Conservation (phyloP, 2,113 vertebrate genomes). For the Spilogale gracilis region DNA sequence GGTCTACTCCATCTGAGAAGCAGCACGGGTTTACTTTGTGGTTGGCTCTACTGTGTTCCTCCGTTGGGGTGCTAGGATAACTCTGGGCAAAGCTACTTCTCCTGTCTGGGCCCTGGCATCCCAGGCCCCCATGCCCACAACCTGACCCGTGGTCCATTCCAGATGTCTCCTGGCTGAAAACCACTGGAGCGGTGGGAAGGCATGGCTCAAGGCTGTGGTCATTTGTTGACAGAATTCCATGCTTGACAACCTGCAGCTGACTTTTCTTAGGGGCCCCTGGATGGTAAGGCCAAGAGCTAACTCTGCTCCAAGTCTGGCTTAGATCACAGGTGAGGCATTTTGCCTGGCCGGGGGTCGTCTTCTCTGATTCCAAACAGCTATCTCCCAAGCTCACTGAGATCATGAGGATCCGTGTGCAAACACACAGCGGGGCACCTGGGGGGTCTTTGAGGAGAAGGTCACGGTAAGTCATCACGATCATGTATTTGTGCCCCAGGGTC, state of each 20-base stretch:
- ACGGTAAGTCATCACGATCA: rapidly evolving
- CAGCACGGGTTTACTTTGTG: rapidly evolving
- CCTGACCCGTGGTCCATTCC: background rate
- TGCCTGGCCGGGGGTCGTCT: background rate
- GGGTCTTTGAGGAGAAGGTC: background rate
- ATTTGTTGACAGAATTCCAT: rapidly evolving
- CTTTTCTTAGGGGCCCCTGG: background rate
- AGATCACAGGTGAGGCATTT: background rate
- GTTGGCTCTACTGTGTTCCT: background rate
- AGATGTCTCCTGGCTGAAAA: background rate
- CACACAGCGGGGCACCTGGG: rapidly evolving
- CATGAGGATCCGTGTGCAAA: background rate
- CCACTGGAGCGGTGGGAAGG: background rate
- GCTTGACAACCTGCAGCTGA: rapidly evolving
- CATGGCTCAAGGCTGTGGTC: background rate
- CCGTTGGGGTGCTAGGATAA: too few relatives aligned
- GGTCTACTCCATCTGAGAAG: too few relatives aligned
- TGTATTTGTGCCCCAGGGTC: background rate
- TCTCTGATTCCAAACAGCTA: background rate
- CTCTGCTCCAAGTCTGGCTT: background rate
- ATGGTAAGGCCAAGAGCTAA: background rate
- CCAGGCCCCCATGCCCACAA: background rate
- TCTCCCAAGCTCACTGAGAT: background rate
- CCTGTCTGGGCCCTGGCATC: too few relatives aligned
- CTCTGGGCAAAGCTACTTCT: background rate